Evolutionary conservation across 2,113 vertebrate genomes (phyloP).

Genomic region (Cricetomys ansorgei): DNA sequence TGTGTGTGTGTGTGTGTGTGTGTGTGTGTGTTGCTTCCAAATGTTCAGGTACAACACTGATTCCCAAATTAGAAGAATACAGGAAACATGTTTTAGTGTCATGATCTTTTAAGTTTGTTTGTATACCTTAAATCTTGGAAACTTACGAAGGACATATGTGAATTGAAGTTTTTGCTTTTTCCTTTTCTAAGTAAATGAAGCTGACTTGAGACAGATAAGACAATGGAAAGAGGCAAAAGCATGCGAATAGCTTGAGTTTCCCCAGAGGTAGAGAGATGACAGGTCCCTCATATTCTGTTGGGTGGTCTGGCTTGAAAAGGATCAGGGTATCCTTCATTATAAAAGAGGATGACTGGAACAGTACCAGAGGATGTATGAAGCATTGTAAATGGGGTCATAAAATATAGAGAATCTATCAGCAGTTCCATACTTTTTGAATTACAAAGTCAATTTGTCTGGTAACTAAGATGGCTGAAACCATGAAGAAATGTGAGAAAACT

Average conservation of each 20-base stretch:
- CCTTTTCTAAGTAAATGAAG: background rate
- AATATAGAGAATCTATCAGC: background rate
- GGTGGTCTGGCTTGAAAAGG: background rate
- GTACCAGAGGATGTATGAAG: background rate
- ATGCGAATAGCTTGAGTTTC: background rate
- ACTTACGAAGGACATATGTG: background rate
- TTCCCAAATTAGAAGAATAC: background rate
- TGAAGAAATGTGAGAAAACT: background rate
- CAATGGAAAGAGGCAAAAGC: background rate
- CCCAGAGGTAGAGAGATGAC: background rate
- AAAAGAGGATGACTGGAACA: background rate
- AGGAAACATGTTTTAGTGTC: background rate
- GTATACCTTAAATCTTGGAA: background rate
- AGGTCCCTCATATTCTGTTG: background rate
- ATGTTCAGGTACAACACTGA: background rate
- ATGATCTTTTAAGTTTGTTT: background rate
- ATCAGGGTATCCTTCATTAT: background rate
- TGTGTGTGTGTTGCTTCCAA: background rate
- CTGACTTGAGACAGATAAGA: background rate
- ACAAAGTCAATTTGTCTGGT: background rate
- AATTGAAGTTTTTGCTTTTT: background rate
- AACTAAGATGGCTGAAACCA: background rate
- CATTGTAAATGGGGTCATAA: background rate
- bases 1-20: background rate
- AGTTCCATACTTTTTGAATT: background rate